Evolutionary conservation across 2,888 invertebrate genomes (phyloP).

Genomic region (Amitus sp.): DNA sequence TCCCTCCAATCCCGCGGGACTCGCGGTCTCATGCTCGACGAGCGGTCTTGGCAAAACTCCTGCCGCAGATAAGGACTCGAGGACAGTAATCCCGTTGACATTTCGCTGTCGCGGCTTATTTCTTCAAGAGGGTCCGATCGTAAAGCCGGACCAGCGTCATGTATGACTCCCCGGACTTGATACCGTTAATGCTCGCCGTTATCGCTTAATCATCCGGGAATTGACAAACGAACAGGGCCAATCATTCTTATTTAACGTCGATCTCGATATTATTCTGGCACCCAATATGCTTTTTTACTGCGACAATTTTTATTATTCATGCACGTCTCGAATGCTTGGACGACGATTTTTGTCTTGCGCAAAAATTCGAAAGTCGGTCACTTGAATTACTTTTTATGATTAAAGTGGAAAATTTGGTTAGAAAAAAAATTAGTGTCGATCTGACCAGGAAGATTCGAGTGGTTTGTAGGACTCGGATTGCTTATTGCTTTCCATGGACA

Average conservation of each 20-base stretch:
- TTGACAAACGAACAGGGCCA: background rate
- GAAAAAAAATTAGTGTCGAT: too few species aligned
- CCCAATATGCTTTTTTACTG: too few species aligned
- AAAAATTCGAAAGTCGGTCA: too few species aligned
- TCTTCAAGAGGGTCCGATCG: conserved; percentile 14
- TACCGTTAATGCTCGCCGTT: conserved; percentile 17
- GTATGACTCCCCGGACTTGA: conserved; percentile 13
- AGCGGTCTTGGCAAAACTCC: conserved; percentile 43
- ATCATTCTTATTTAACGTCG: background rate
- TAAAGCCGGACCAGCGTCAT: conserved; percentile 17
- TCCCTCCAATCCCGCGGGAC: conserved; percentile 49
- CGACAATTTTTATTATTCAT: too few species aligned
- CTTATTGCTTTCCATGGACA: too few species aligned
- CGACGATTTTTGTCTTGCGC: too few species aligned
- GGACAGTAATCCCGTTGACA: conserved; percentile 66
- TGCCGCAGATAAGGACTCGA: conserved; percentile 59
- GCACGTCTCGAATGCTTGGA: too few species aligned
- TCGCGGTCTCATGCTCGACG: conserved; percentile 35
- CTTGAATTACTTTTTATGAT: too few species aligned
- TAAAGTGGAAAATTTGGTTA: too few species aligned
- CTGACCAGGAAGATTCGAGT: too few species aligned
- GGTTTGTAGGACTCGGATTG: too few species aligned
- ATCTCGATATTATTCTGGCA: too few species aligned
- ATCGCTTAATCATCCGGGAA: conserved; percentile 4
- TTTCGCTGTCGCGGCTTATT: conserved; percentile 60